Conservation (phyloP, 1,140 invertebrate genomes). For the Dryas iulia region DNA sequence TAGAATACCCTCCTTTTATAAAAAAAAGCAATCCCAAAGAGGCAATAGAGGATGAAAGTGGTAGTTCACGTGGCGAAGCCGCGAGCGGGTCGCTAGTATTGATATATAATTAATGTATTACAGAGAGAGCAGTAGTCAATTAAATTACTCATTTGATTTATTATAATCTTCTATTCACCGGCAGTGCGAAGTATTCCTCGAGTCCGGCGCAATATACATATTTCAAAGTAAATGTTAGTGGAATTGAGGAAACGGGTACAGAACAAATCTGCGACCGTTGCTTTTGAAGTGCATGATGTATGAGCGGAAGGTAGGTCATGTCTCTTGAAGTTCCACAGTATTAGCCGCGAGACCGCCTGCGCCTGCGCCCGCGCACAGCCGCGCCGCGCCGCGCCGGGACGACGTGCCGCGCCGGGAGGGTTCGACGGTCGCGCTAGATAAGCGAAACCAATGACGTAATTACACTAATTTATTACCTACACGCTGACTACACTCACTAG, state of each 20-base stretch:
- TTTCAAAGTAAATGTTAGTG: not conserved
- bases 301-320: slow-evolving; percentile 9
- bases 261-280: not conserved
- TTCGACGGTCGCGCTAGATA: slow-evolving; percentile 25
- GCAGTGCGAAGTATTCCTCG: not conserved
- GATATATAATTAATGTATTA: not conserved
- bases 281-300: slow-evolving; percentile 9
- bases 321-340: slow-evolving; percentile 1
- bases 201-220: not conserved
- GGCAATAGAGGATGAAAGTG: too few species aligned
- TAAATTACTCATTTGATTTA: not conserved
- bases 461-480: slow-evolving; percentile 11
- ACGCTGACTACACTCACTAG: not conserved
- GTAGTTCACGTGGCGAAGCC: too few species aligned
- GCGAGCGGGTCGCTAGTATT: too few species aligned
- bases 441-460: slow-evolving; percentile 19
- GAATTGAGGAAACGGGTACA: not conserved
- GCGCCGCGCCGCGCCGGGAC: not conserved
- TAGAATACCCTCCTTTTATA: too few species aligned
- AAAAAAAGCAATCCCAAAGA: too few species aligned
- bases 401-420: not conserved
- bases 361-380: not conserved
- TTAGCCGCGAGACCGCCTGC: not conserved
- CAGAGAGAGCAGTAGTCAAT: not conserved
- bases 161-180: not conserved